Evolutionary conservation across 2,888 invertebrate species (phyloP).

Genomic region (Stenurella melanura): DNA sequence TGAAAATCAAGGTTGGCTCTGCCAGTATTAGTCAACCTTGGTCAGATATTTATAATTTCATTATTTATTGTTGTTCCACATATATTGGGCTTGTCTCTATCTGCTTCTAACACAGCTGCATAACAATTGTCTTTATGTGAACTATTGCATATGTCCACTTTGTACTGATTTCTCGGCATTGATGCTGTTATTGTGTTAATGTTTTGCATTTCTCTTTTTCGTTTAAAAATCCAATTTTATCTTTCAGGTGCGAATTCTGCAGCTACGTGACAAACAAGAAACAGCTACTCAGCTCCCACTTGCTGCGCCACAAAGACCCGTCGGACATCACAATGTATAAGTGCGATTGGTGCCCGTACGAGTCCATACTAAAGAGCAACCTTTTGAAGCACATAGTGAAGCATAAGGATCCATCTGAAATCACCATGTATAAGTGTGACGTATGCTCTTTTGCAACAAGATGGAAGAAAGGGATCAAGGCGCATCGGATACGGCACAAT

Average conservation of each 20-base stretch:
- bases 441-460: not conserved
- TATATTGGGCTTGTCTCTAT: no score
- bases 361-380: not conserved
- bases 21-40: no score
- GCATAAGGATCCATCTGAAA: not conserved
- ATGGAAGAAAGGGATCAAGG: not conserved
- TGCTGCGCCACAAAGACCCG: not conserved
- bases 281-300: not conserved
- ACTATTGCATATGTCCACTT: no score
- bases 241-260: slow-evolving; percentile 15
- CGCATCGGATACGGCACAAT: not conserved
- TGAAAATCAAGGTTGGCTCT: no score
- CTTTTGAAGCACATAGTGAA: not conserved
- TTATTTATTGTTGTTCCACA: no score
- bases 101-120: no score
- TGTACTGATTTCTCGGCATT: no score
- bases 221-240: no score
- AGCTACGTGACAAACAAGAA: not conserved
- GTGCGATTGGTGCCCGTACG: not conserved
- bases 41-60: no score
- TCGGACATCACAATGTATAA: not conserved
- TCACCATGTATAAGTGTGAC: slow-evolving; percentile 9
- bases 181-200: no score
- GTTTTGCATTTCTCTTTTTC: no score
- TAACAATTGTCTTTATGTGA: no score